Evolutionary conservation across 2,797 vertebrate species (phyloP), one percentile per base, ranked within the genome.

Genomic region (Zenarchopterus dispar): DNA sequence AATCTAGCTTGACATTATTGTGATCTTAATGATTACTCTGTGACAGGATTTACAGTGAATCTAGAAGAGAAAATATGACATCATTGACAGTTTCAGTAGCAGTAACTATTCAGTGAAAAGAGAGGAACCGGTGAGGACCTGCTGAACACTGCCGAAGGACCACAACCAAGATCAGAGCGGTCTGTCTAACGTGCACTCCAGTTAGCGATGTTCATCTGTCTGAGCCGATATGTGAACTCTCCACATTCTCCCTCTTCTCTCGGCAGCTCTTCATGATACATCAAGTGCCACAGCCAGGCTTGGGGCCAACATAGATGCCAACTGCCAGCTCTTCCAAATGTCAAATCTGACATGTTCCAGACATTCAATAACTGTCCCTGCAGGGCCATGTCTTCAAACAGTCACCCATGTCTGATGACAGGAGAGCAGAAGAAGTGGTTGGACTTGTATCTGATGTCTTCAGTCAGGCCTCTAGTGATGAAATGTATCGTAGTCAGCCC

Each of bases 291-390:
- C 70, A 62, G 52, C 66, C 62, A 18, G 73, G 78, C 73, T 81
- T 77, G 73, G 66, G 22, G 63, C 62, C 62, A 50, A 90, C 62
- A 89, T 77, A 92, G 92, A 93, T 92, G 90, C 88, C 91, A 93
- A 62, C 59, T 76, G 78, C 82, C 89, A 76, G 56, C 77, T 84
- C 77, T 80, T 76, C 70, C 66, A 93, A 93, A 93, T 92, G 91
- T 93, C 92, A 93, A 78, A 84, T 26, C 44, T 87, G 89, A 90
- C 88, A 88, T 84, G 67, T 72, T 44, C 36, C 11, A 80, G 84
- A 86, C 79, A 80, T 90, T 82, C 77, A 70, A 82, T 78, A 82
- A 72, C 68, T 68, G 52, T 75, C 69, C 65, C 72, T 81, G 84
- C 75, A 67, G 70, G 77, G 86, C 72, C 66, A 52, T 79, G 81